Evolutionary conservation across 2,113 vertebrate species (phyloP).

Genomic region (Diphyllodes magnificus): DNA sequence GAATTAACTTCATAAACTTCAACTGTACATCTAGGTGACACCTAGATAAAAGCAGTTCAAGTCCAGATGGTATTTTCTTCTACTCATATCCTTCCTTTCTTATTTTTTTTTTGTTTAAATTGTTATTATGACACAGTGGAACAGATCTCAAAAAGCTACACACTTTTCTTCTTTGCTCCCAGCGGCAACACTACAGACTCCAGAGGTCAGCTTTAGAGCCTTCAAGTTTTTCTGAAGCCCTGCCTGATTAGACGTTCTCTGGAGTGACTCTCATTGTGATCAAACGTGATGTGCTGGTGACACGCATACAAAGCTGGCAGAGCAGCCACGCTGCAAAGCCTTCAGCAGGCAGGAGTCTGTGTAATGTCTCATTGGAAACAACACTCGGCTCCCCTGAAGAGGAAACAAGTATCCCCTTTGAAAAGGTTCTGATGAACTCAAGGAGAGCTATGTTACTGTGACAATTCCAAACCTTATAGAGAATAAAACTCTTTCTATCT

Average conservation of each 20-base stretch:
- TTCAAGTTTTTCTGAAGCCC: slow-evolving; percentile 17
- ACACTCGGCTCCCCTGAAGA: background rate
- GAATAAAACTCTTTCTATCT: background rate
- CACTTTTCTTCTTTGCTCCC: background rate
- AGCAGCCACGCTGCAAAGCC: background rate
- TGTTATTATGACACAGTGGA: background rate
- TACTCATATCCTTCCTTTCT: background rate
- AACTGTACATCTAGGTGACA: background rate
- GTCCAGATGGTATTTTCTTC: background rate
- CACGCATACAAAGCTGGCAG: background rate
- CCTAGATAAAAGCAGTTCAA: background rate
- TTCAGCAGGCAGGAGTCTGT: background rate
- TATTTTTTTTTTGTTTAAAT: background rate
- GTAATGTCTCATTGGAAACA: background rate
- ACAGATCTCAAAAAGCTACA: background rate
- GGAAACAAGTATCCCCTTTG: background rate
- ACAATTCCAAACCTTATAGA: background rate
- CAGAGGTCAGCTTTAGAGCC: slow-evolving; percentile 18
- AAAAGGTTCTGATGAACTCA: background rate
- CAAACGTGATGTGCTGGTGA: background rate
- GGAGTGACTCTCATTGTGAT: slow-evolving; percentile 21
- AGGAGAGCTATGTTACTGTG: background rate
- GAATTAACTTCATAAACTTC: background rate
- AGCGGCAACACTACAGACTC: background rate
- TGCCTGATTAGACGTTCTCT: background rate